Conservation (phyloP, 2,797 vertebrate genomes). For the Myotis planiceps region DNA sequence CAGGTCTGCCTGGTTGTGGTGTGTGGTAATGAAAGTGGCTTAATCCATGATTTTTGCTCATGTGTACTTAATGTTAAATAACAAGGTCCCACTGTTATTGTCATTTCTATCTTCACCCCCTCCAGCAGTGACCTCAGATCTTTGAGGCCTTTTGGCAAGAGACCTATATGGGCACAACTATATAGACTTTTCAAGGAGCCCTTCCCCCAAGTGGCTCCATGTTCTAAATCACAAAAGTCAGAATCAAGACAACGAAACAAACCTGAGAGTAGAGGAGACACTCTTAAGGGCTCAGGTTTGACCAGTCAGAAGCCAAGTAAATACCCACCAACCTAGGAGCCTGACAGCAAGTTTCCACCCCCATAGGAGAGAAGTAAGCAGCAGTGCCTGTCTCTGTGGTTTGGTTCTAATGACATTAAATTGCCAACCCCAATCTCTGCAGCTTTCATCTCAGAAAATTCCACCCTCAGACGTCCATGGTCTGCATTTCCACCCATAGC, state of each 20-base stretch:
- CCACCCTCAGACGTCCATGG: background rate
- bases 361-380: background rate
- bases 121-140: background rate
- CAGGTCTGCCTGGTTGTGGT: background rate
- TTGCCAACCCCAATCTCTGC: slow-evolving; percentile 15
- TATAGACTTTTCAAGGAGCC: background rate
- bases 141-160: background rate
- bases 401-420: slow-evolving; percentile 41
- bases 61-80: background rate
- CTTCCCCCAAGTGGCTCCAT: background rate
- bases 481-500: background rate
- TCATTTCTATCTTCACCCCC: background rate
- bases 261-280: background rate
- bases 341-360: slow-evolving; percentile 24
- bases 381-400: background rate
- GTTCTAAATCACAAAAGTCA: background rate
- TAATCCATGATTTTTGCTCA: background rate
- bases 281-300: background rate
- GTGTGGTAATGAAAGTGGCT: background rate
- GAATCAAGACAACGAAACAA: background rate
- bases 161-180: background rate
- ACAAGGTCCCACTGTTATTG: background rate
- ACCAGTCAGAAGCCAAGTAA: background rate
- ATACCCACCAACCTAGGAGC: background rate
- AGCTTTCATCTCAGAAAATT: slow-evolving; percentile 51